A percentile compares a stretch with the other conserved stretches of the same genome.
phyloP scores from a whole-genome alignment of 2,888 invertebrate genomes.

The Tribolium freemani region DNA sequence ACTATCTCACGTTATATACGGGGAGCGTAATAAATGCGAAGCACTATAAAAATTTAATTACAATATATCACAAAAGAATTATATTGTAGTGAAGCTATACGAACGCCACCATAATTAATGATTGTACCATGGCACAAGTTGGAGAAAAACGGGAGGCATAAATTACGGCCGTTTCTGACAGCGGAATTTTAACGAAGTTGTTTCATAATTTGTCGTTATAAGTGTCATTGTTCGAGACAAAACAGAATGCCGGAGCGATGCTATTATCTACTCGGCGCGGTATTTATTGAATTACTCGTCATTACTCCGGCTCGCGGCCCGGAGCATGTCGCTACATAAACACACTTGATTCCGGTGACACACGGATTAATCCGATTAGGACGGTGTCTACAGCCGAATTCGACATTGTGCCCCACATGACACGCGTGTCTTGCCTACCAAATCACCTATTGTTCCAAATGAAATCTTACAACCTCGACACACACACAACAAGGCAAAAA shows the following conservation, averaged over 20 bases:
- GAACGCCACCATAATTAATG: constrained; percentile 57
- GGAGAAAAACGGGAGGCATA: constrained; percentile 58
- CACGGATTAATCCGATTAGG: constrained; percentile 41
- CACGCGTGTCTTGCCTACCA: constrained; percentile 35
- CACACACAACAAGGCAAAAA: too few species aligned
- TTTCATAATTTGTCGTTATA: constrained; percentile 65
- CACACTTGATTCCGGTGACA: constrained; percentile 47
- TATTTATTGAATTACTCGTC: constrained; percentile 56
- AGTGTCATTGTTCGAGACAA: constrained; percentile 61
- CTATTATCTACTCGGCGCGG: constrained; percentile 53
- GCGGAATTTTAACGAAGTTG: constrained; percentile 64
- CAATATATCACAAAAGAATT: constrained; percentile 55
- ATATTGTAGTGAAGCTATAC: constrained; percentile 47
- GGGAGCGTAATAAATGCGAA: constrained; percentile 40
- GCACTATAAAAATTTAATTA: constrained; percentile 50
- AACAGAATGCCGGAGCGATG: constrained; percentile 55
- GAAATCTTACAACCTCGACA: not conserved
- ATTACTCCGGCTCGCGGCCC: constrained; percentile 43
- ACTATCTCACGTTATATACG: constrained; percentile 21
- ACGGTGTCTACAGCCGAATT: constrained; percentile 12
- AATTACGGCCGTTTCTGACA: constrained; percentile 61
- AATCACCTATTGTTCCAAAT: constrained; percentile 40
- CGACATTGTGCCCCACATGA: constrained; percentile 31
- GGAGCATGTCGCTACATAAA: constrained; percentile 48
- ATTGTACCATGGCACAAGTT: constrained; percentile 49